These are phyloP conservation scores for Sceloporus undulatus DNA, from an alignment of 2,113 vertebrate genomes.

Conservation along the genomic window DNA sequence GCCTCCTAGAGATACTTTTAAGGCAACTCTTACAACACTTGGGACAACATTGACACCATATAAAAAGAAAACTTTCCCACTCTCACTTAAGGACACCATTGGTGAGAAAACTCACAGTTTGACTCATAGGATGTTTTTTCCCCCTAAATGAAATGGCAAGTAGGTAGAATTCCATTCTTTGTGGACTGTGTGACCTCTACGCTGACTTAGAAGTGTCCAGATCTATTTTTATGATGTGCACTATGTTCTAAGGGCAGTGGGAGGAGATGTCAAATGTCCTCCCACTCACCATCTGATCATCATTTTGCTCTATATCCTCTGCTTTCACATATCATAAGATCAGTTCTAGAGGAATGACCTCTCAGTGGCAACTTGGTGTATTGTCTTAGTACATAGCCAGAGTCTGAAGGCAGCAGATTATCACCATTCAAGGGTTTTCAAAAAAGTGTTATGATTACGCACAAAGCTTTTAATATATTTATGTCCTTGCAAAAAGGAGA, in stretches of 20 bases:
- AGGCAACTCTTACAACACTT: background rate
- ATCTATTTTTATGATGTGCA: background rate
- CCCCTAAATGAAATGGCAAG: background rate
- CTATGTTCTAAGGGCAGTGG: background rate
- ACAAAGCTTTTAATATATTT: conserved; percentile 11
- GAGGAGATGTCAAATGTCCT: background rate
- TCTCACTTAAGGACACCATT: too few species aligned
- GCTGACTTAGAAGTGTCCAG: background rate
- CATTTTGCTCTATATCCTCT: background rate
- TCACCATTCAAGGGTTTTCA: background rate
- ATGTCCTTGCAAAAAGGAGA: background rate
- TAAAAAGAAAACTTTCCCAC: background rate
- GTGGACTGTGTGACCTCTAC: background rate
- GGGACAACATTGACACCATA: background rate
- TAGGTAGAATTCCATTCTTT: background rate
- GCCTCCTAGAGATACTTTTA: background rate
- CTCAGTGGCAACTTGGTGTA: background rate
- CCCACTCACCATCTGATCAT: background rate
- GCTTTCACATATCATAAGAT: background rate
- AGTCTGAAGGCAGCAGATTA: background rate
- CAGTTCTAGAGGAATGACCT: background rate
- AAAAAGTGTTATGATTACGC: background rate
- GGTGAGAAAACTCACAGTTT: background rate
- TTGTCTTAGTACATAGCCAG: background rate
- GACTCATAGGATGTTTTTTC: background rate